These are phyloP conservation scores for Hirudo medicinalis DNA, from an alignment of 1,140 invertebrate species.

Conservation along the genomic window DNA sequence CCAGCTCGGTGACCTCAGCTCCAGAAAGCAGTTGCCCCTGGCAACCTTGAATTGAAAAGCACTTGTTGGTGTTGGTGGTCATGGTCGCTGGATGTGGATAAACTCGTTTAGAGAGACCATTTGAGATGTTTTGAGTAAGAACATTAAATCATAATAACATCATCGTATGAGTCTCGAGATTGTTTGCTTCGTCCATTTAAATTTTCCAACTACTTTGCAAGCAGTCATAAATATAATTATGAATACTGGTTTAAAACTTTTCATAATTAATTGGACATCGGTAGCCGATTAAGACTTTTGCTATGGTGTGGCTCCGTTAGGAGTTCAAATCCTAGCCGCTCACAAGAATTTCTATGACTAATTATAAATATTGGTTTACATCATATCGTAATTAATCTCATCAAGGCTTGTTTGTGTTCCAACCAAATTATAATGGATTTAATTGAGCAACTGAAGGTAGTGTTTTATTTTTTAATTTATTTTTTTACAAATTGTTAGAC, in stretches of 20 bases:
- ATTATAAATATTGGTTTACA: no score
- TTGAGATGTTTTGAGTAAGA: not conserved
- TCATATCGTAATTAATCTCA: no score
- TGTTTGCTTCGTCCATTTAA: not conserved
- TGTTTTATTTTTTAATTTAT: not conserved
- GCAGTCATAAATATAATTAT: not conserved
- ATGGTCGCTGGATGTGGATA: not conserved
- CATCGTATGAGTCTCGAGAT: not conserved
- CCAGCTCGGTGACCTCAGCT: not conserved
- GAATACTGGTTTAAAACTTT: no score
- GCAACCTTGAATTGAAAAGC: not conserved
- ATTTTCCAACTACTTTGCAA: not conserved
- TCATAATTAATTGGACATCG: no score
- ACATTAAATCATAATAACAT: not conserved
- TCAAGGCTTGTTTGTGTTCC: not conserved
- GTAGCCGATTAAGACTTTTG: no score
- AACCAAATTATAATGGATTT: not conserved
- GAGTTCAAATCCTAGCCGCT: no score
- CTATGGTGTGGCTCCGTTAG: no score
- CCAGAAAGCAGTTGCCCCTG: constrained; percentile 3
- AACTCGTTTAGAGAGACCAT: not conserved
- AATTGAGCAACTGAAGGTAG: not conserved
- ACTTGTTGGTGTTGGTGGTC: not conserved
- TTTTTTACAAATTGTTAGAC: not conserved
- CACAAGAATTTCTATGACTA: no score